Percentiles rank a stretch among this genome's conserved stretches.
Conservation (phyloP, 2,113 vertebrate species). For the Oncorhynchus keta region DNA sequence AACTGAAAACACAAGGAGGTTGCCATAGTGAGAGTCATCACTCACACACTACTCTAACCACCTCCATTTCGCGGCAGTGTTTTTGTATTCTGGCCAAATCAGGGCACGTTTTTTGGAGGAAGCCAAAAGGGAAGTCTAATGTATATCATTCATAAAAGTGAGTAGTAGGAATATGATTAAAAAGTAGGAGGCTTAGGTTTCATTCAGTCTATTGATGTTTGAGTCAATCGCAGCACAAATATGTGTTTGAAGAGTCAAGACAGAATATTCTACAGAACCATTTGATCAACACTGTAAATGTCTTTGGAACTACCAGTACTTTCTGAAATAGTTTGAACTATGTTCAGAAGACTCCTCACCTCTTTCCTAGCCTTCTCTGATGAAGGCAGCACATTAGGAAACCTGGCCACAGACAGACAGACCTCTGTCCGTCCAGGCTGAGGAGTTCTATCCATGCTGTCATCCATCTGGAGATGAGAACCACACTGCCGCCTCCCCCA, state of each 20-base stretch:
- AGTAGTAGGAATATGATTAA: neutral
- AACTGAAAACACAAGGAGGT: conserved; percentile 68
- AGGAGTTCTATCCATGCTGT: conserved; percentile 41
- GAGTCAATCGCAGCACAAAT: neutral
- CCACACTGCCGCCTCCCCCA: conserved; percentile 47
- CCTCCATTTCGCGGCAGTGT: conserved; percentile 51
- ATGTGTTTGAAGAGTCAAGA: neutral
- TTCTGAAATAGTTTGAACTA: neutral
- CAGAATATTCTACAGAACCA: neutral
- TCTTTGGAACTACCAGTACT: neutral
- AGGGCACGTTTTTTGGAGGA: conserved; percentile 48
- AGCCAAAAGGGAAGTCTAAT: conserved; percentile 25
- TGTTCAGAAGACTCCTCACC: neutral
- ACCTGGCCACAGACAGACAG: conserved; percentile 8
- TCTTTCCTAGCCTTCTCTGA: neutral
- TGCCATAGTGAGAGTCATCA: conserved; percentile 69
- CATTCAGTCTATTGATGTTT: too few relatives aligned
- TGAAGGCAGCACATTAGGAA: neutral
- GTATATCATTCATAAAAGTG: neutral
- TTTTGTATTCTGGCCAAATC: conserved; percentile 59
- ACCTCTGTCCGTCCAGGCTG: conserved; percentile 20
- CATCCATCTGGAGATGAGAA: conserved; percentile 39
- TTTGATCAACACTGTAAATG: neutral
- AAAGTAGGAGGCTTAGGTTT: neutral
- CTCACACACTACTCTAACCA: conserved; percentile 55